Conservation (phyloP, 2,113 vertebrate genomes). For the Meles meles region DNA sequence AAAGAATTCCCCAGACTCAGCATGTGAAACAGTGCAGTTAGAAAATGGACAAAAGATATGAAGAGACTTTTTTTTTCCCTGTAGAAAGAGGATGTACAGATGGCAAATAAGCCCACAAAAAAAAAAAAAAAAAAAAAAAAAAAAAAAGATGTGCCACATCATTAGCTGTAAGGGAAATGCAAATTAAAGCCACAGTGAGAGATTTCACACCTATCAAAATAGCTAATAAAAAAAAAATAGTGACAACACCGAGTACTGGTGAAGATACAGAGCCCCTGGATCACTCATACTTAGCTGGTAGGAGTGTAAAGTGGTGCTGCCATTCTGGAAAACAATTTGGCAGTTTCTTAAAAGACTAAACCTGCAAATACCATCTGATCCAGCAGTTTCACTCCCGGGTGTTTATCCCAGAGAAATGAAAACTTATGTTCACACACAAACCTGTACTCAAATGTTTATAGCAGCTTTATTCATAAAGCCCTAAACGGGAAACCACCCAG, state of each 20-base stretch:
- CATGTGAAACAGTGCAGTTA: neutral
- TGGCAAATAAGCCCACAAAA: neutral
- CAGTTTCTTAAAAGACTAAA: neutral
- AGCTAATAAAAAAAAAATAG: neutral
- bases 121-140: too few relatives aligned
- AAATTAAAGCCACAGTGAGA: neutral
- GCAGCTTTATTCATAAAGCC: neutral
- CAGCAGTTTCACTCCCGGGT: neutral
- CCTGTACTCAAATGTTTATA: neutral
- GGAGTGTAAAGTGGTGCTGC: neutral
- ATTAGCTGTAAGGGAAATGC: neutral
- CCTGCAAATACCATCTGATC: neutral
- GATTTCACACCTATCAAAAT: neutral
- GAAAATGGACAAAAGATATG: neutral
- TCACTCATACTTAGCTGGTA: accelerated
- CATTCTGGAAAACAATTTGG: neutral
- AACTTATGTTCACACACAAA: constrained; percentile 4
- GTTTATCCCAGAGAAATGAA: constrained; percentile 34
- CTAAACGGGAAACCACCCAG: neutral
- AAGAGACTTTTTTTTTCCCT: neutral
- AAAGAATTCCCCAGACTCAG: neutral
- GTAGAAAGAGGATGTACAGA: neutral
- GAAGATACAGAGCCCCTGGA: neutral
- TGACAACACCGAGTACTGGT: neutral
- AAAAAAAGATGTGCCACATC: neutral